Percentiles rank a stretch among this genome's conserved stretches.
These are phyloP conservation scores for Eubucco bourcierii DNA, from an alignment of 2,113 vertebrate genomes.

Conservation along the genomic window DNA sequence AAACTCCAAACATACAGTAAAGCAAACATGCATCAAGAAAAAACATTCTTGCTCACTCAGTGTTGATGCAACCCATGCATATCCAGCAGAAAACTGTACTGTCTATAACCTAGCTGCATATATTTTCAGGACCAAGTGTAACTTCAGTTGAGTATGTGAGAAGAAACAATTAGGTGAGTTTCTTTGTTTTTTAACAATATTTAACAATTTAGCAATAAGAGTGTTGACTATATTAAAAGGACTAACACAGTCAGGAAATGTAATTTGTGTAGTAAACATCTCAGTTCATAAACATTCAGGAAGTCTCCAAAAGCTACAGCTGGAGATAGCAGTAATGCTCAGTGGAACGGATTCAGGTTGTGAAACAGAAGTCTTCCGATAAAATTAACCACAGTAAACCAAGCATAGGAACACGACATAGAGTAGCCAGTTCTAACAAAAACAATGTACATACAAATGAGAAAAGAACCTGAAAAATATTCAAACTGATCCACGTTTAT, in stretches of 20 bases:
- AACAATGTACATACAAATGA: neutral
- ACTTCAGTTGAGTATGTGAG: neutral
- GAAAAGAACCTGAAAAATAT: neutral
- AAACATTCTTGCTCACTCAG: neutral
- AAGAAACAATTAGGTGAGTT: neutral
- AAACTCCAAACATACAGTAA: neutral
- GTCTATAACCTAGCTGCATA: slow-evolving; percentile 72
- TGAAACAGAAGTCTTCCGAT: neutral
- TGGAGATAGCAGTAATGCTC: neutral
- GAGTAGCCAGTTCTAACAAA: neutral
- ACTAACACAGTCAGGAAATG: neutral
- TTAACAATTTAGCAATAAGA: neutral
- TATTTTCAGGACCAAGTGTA: slow-evolving; percentile 77
- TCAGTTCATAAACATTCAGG: neutral
- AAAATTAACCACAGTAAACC: neutral
- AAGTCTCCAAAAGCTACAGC: neutral
- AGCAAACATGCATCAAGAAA: neutral
- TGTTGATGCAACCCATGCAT: slow-evolving; percentile 43
- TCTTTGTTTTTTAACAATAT: neutral
- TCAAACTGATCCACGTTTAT: neutral
- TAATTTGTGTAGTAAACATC: neutral
- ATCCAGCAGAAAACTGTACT: slow-evolving; percentile 76
- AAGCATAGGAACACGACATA: neutral
- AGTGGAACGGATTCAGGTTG: neutral
- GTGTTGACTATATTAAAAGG: neutral